Base-by-base conservation (phyloP, 2,888 invertebrate species). In the Lagria hirta region DNA sequence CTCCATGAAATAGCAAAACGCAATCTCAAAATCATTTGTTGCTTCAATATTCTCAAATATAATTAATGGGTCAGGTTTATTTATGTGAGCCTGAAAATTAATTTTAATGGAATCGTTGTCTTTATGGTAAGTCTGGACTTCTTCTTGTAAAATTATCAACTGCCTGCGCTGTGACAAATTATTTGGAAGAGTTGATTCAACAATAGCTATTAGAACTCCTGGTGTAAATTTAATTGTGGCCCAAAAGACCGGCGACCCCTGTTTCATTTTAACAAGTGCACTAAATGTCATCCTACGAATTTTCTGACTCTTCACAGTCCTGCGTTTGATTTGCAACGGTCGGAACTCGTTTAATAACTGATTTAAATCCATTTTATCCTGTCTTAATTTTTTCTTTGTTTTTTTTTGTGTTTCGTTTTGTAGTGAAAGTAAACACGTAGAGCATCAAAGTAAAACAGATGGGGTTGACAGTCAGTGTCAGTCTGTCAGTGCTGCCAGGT, bases 111-210 rank as follows among this genome's bases (percentile, higher is more conserved):
- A 26, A 26, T 26, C 26, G 20, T 12, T 26, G 27, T 27, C 27
- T 27, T 27, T 27, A 27, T 27, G 27, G 27, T 27, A 27, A 27
- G 13, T 27, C 27, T 13, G 5, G 27, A 27, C 27, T 27, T 27
- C 20, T 18, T 18, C 27, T 27, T 27, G 13, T 27, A 27, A 27
- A 27, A 27, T 27, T 15, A 27, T 27, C 27, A 27, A 27, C 27
- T 27, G 27, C 27, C 27, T 27, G 27, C 27, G 27, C 27, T 27
- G 27, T 27, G 27, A 27, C 13, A 12, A 27, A 27, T 27, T 27
- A 27, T 27, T 27, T 27, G 27, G 27, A 27, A 27, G 27, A 27
- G 27, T 27, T 27, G 27, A 27, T 27, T 27, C 27, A 27, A 27
- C 27, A 27, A 27, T 27, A 26, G 4, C 14, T 7, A 26, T 26